These are phyloP conservation scores for Desoria tigrina DNA, from an alignment of 2,888 invertebrate species.

Conservation along the genomic window DNA sequence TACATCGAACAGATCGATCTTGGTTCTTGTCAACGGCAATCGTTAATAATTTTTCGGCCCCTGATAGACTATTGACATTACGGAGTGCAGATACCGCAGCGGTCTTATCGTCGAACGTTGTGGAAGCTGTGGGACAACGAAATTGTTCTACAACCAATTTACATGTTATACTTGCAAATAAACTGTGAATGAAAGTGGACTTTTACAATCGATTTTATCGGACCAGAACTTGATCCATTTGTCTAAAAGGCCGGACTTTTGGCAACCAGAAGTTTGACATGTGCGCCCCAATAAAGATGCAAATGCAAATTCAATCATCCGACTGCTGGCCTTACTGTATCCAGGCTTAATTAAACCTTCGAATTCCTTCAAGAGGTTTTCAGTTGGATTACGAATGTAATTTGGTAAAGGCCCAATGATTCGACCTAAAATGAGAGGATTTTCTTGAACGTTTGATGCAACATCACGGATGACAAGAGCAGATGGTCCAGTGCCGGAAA, in stretches of 20 bases:
- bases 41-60: constrained; percentile 40
- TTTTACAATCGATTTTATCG: constrained; percentile 39
- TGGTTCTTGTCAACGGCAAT: constrained; percentile 41
- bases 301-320: constrained; percentile 51
- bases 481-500: constrained; percentile 51
- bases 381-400: constrained; percentile 53
- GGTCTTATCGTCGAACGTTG: constrained; percentile 49
- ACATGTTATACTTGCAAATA: too few relatives aligned
- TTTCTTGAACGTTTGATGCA: constrained; percentile 36
- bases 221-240: constrained; percentile 50
- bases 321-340: constrained; percentile 35
- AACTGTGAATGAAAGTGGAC: not conserved
- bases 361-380: constrained; percentile 51
- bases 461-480: constrained; percentile 51
- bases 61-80: constrained; percentile 43
- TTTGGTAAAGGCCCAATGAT: constrained; percentile 44
- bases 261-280: constrained; percentile 47
- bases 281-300: constrained; percentile 47
- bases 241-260: constrained; percentile 44
- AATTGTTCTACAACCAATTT: too few relatives aligned
- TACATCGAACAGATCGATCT: constrained; percentile 48
- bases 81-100: constrained; percentile 43
- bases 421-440: constrained; percentile 41
- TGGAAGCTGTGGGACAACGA: constrained; percentile 27
- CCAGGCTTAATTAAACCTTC: constrained; percentile 42